Base-by-base conservation (phyloP, 2,888 invertebrate species). In the Yponomeuta sedellus region DNA sequence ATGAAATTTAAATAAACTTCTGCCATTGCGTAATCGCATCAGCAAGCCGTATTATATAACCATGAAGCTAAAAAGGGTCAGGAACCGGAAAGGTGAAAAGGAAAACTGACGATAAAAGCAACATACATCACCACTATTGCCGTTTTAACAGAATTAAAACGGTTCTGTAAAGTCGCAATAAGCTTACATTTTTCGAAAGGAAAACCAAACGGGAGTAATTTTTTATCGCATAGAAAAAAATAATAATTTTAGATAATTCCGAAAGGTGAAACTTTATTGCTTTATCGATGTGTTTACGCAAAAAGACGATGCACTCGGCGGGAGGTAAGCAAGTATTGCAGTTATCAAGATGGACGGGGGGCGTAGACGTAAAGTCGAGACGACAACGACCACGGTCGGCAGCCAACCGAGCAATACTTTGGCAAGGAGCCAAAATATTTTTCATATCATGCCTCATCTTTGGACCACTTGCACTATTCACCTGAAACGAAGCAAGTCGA, bases 381-480 rank as follows among this genome's bases (percentile, higher is more conserved):
- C 22, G 57, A 16, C 20, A n/a, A 20, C 57, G n/a, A 39, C 76
- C 75, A 75, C 75, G 72, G 72, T 67, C 75, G 77, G 71, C 81
- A 80, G 77, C 81, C 79, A 81, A 77, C 70, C 79, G 81, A 81
- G 75, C 82, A 80, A 59, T 59, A 73, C 77, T 75, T 77, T 91
- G 90, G 90, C 89, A 81, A 66, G 63, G 70, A 69, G 72, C 89
- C 90, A 90, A 89, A 12, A 86, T 83, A 85, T 83, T 87, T 88
- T 86, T 85, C 83, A 83, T 82, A 81, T 79, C 80, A 77, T 79
- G 75, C 77, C 79, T 80, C 78, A 79, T 77, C 78, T 79, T 76
- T 82, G 82, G 83, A 88, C 86, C 86, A 86, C 80, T 83, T 78
- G 84, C 82, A 80, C 84, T 85, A 81, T 88, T 87, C 88, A 88